Evolutionary conservation across 2,113 vertebrate species (phyloP).

Genomic region (Austrofundulus limnaeus): DNA sequence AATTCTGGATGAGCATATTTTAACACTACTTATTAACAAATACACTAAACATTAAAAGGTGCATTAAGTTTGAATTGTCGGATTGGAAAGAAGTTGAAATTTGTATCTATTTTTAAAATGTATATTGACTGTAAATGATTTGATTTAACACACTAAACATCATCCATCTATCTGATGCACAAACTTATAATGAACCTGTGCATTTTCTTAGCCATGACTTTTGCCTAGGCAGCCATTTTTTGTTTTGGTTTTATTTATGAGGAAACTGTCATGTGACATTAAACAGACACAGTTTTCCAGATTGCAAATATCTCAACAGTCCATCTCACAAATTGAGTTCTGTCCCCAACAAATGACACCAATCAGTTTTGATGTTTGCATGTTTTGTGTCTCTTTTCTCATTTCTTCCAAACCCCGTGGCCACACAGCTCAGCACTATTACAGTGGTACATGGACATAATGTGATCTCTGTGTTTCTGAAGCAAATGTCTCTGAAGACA

Average conservation of each 20-base stretch:
- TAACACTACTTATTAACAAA: neutral
- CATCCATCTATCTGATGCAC: neutral
- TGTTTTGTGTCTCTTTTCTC: slow-evolving; percentile 35
- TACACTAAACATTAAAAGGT: neutral
- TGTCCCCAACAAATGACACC: slow-evolving; percentile 48
- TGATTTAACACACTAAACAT: slow-evolving; percentile 2
- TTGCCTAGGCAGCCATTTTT: neutral
- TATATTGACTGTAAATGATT: slow-evolving; percentile 11
- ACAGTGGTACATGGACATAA: slow-evolving; percentile 57
- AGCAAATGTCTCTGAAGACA: slow-evolving; percentile 61
- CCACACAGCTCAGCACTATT: slow-evolving; percentile 23
- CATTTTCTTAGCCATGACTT: neutral
- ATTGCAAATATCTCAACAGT: slow-evolving; percentile 8
- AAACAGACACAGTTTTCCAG: slow-evolving; percentile 15
- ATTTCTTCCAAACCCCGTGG: slow-evolving; percentile 38
- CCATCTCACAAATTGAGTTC: slow-evolving; percentile 23
- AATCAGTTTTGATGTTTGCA: slow-evolving; percentile 42
- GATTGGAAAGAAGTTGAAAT: slow-evolving; percentile 34
- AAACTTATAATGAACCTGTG: neutral
- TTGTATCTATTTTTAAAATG: slow-evolving; percentile 31
- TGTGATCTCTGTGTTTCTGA: slow-evolving; percentile 57
- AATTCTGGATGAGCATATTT: neutral
- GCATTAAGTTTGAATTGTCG: slow-evolving; percentile 21
- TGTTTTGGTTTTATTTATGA: slow-evolving; percentile 9
- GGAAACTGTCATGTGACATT: slow-evolving; percentile 18